Evolutionary conservation across 2,797 vertebrate genomes (phyloP).

Genomic region (Rhadinocentrus ornatus): DNA sequence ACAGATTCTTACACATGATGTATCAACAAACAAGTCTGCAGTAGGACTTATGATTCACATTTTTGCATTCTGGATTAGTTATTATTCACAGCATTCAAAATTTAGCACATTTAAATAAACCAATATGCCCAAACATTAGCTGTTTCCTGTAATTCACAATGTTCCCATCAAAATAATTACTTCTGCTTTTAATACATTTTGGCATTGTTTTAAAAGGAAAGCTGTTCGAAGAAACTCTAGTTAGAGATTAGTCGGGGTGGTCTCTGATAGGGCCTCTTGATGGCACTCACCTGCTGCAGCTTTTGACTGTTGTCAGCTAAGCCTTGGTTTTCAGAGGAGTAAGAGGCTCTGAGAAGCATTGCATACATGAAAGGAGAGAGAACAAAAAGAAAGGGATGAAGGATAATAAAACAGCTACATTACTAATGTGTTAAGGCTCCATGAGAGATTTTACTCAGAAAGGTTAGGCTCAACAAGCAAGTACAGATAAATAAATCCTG

Average conservation of each 20-base stretch:
- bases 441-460: neutral
- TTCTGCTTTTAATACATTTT: neutral
- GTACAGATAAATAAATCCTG: neutral
- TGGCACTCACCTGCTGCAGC: conserved; percentile 74
- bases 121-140: neutral
- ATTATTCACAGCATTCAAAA: neutral
- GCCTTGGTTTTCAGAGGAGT: conserved; percentile 55
- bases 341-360: conserved; percentile 51
- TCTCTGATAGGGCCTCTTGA: neutral
- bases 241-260: neutral
- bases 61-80: conserved; percentile 4
- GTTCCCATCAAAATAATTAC: neutral
- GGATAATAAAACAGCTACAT: neutral
- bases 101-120: neutral
- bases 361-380: conserved; percentile 1
- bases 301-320: conserved; percentile 63
- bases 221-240: neutral
- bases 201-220: neutral
- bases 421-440: neutral
- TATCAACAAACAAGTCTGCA: conserved; percentile 12
- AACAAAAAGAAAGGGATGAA: neutral
- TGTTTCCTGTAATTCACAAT: neutral
- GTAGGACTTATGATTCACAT: neutral
- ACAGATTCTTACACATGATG: neutral
- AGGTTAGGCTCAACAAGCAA: neutral